These are phyloP conservation scores for Blennius ocellaris DNA, from an alignment of 2,113 vertebrate genomes.

Conservation along the genomic window DNA sequence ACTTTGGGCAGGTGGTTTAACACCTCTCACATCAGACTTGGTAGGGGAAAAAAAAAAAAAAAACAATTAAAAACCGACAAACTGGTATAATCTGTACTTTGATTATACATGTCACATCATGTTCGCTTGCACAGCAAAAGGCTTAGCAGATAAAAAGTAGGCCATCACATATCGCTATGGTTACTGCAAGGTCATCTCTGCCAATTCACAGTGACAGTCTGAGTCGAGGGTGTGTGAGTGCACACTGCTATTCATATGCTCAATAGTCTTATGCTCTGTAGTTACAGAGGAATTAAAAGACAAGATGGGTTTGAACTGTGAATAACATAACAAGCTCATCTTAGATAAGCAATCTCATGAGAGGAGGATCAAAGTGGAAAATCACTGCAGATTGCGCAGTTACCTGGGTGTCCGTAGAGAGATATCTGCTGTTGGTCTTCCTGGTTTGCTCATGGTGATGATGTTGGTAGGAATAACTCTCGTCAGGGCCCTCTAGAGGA, in stretches of 20 bases:
- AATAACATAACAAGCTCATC: slow-evolving; percentile 27
- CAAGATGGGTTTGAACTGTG: neutral
- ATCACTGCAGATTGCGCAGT: slow-evolving; percentile 1
- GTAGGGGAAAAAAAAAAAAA: too few relatives aligned
- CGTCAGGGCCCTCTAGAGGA: slow-evolving; percentile 84
- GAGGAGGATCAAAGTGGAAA: slow-evolving; percentile 21
- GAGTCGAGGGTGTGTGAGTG: slow-evolving; percentile 7
- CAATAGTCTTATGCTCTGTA: neutral
- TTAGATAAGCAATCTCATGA: slow-evolving; percentile 29
- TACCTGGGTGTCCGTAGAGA: slow-evolving; percentile 88
- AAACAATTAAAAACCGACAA: too few relatives aligned
- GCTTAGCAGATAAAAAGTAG: slow-evolving; percentile 3
- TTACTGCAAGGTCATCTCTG: slow-evolving; percentile 58
- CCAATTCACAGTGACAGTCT: slow-evolving; percentile 29
- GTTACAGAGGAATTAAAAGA: slow-evolving; percentile 22
- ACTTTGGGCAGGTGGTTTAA: too few relatives aligned
- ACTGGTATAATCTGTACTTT: neutral
- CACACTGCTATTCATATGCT: slow-evolving; percentile 19
- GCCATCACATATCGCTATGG: slow-evolving; percentile 53
- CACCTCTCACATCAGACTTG: too few relatives aligned
- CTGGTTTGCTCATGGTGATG: slow-evolving; percentile 83
- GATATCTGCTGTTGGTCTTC: slow-evolving; percentile 87
- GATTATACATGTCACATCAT: neutral
- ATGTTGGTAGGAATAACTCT: slow-evolving; percentile 79
- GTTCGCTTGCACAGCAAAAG: slow-evolving; percentile 6